Conservation (phyloP, 2,113 vertebrate genomes). For the Bostrychus sinensis region DNA sequence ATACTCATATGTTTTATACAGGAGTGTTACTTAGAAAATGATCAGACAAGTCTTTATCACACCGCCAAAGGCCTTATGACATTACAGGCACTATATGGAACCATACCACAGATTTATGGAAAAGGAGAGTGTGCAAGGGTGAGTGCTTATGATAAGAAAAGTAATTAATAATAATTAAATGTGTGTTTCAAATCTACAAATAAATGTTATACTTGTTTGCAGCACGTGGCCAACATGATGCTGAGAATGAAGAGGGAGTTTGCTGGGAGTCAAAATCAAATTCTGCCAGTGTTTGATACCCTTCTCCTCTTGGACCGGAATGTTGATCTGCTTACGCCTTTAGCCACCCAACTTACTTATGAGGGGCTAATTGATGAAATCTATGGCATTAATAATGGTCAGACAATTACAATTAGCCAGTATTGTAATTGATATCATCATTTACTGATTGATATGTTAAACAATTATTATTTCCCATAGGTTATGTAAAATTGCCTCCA, state of each 20-base stretch:
- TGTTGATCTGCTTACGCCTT: conserved; percentile 90
- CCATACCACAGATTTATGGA: conserved; percentile 96
- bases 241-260: conserved; percentile 97
- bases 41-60: conserved; percentile 96
- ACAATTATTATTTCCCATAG: conserved; percentile 63
- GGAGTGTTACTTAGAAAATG: conserved; percentile 97
- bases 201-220: conserved; percentile 17
- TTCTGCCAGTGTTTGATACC: conserved; percentile 93
- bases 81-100: conserved; percentile 93
- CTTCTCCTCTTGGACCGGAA: conserved; percentile 94
- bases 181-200: background rate
- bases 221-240: conserved; percentile 99
- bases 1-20: conserved; percentile 51
- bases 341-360: conserved; percentile 95
- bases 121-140: conserved; percentile 97
- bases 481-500: conserved; percentile 94
- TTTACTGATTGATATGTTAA: background rate
- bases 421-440: background rate
- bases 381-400: conserved; percentile 95
- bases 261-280: conserved; percentile 90
- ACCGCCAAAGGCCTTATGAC: conserved; percentile 98
- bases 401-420: conserved; percentile 29
- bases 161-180: background rate
- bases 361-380: conserved; percentile 98
- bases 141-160: conserved; percentile 23